These are phyloP conservation scores for Oryzias sinensis DNA, from an alignment of 2,797 vertebrate species.

Conservation along the genomic window DNA sequence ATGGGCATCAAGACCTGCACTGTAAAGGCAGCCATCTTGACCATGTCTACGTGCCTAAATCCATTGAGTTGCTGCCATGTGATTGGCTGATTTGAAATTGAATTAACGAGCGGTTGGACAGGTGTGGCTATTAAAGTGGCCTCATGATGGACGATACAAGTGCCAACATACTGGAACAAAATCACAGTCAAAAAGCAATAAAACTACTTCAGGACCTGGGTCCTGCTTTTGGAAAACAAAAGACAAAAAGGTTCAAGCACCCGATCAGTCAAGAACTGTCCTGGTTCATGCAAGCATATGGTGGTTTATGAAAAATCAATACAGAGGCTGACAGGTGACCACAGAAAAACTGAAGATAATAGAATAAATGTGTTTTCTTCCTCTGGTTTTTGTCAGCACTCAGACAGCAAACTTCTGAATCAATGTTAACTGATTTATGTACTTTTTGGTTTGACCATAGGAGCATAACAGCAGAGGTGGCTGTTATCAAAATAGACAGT, in stretches of 20 bases:
- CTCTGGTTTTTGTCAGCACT: conserved; percentile 5
- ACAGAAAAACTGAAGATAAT: conserved; percentile 9
- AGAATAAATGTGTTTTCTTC: conserved; percentile 6
- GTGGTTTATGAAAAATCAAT: conserved; percentile 13
- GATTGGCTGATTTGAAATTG: no score
- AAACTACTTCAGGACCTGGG: no score
- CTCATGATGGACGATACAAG: no score
- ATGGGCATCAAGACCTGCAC: no score
- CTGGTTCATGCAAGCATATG: conserved; percentile 11
- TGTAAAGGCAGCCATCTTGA: no score
- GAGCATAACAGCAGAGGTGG: not conserved
- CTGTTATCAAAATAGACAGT: not conserved
- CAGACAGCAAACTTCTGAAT: conserved; percentile 4
- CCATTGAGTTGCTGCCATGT: no score
- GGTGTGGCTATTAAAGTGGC: no score
- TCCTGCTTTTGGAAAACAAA: not conserved
- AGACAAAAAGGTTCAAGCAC: not conserved
- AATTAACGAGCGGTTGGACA: no score
- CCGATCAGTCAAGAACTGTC: not conserved
- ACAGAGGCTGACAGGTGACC: conserved; percentile 8
- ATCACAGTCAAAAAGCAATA: no score
- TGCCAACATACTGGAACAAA: no score
- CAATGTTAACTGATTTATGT: conserved; percentile 14
- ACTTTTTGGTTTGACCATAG: not conserved
- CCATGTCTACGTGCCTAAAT: no score